Base-by-base conservation (phyloP, 1,140 invertebrate genomes). In the Lordiphosa mommai region DNA sequence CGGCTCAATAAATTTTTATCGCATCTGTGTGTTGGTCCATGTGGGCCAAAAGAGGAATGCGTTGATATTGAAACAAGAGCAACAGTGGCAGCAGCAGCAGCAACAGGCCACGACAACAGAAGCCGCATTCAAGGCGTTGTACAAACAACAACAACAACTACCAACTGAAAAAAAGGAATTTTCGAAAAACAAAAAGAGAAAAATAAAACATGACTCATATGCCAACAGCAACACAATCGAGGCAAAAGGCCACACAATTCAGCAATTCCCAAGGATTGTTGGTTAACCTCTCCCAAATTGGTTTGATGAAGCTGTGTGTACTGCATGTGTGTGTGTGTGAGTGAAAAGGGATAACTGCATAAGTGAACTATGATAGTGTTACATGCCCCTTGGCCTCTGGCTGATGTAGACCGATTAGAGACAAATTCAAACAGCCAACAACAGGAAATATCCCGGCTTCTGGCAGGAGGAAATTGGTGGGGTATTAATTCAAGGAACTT, bases 1-100 rank as follows among this genome's bases (percentile, higher is more conserved):
- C 70, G 55, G 76, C 61, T 82, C 76, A 82, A 82, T 82, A 82
- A 82, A 82, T 82, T 82, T 76, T 68, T 82, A 82, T 82, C 76
- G 76, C 71, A 58, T 57, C 40, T 65, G 66, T 57, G 14, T 50
- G 63, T 53, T 41, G 64, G 14, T 59, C 44, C 41, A 14, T 72
- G 56, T 65, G 72, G 72, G 67, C 56, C 50, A 74, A 76, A 71
- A 67, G 36, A 58, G 77, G 76, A 80, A 80, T 80, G 77, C 66
- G 64, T 65, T 79, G 74, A 69, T 73, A 73, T 48, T 61, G 71
- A 74, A 80, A 82, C 76, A 79, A 82, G 76, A 70, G 79, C 68
- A 68, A 68, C 67, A 69, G 59, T 70, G 58, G 34, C 60, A 64
- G 16, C 50, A 49, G 17, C 55, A 66, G 47, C 47, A 55, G 47